Conservation (phyloP, 2,113 vertebrate genomes). For the Nothocercus nigrocapillus region DNA sequence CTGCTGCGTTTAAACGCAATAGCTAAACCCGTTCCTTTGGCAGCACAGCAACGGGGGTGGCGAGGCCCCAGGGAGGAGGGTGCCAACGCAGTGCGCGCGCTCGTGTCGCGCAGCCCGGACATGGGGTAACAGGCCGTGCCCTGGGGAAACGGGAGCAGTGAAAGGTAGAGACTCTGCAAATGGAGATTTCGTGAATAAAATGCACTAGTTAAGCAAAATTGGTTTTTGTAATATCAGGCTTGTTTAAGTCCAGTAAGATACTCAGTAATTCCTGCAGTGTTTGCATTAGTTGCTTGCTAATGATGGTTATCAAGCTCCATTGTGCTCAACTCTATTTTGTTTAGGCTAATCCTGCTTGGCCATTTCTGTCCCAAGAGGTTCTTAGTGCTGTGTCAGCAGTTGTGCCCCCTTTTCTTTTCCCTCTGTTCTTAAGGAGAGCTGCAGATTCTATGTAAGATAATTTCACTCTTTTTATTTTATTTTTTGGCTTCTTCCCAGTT, state of each 20-base stretch:
- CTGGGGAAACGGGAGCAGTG: neutral
- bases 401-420: neutral
- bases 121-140: no score
- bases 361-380: neutral
- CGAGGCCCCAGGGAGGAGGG: neutral
- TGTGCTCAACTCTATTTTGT: neutral
- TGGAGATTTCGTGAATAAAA: neutral
- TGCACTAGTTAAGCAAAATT: neutral
- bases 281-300: neutral
- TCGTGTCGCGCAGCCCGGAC: neutral
- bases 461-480: neutral
- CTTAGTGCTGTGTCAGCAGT: neutral
- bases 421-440: neutral
- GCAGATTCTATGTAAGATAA: neutral
- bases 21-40: neutral
- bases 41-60: neutral
- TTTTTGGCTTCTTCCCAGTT: neutral
- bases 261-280: neutral
- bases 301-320: neutral
- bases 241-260: neutral
- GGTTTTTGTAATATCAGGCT: neutral
- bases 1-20: neutral
- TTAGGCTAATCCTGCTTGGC: neutral
- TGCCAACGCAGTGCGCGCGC: accelerated
- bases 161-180: neutral